Conservation (phyloP, 2,888 invertebrate species). For the Stramonita haemastoma region DNA sequence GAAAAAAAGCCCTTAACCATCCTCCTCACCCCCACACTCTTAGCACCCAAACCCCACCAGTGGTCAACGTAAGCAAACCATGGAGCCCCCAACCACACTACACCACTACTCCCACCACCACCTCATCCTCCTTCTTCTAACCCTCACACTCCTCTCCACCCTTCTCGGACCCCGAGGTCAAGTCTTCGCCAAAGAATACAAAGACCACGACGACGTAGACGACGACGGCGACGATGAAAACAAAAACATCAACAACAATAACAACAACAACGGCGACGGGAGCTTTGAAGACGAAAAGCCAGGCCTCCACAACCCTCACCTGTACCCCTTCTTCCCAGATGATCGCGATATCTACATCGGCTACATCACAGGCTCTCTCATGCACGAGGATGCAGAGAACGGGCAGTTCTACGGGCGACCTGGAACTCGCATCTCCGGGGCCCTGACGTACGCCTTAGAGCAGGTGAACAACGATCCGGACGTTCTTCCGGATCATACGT, state of each 20-base stretch:
- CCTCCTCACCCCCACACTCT: background rate
- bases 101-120: background rate
- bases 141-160: background rate
- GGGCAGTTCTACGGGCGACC: constrained; percentile 84
- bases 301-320: background rate
- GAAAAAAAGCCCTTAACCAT: background rate
- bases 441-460: constrained; percentile 90
- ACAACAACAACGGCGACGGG: too few species aligned
- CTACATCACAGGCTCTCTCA: constrained; percentile 65
- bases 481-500: constrained; percentile 83
- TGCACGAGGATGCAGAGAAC: constrained; percentile 22
- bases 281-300: background rate
- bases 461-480: constrained; percentile 82
- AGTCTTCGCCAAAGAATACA: too few species aligned
- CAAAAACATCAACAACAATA: too few species aligned
- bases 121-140: background rate
- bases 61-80: background rate
- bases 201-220: too few species aligned
- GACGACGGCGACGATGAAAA: too few species aligned
- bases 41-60: background rate
- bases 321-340: background rate
- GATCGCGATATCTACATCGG: constrained; percentile 61
- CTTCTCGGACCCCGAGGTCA: background rate
- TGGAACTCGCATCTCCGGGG: constrained; percentile 86
- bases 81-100: background rate